phyloP scores from a whole-genome alignment of 2,888 invertebrate genomes.

The Erebia aethiops region DNA sequence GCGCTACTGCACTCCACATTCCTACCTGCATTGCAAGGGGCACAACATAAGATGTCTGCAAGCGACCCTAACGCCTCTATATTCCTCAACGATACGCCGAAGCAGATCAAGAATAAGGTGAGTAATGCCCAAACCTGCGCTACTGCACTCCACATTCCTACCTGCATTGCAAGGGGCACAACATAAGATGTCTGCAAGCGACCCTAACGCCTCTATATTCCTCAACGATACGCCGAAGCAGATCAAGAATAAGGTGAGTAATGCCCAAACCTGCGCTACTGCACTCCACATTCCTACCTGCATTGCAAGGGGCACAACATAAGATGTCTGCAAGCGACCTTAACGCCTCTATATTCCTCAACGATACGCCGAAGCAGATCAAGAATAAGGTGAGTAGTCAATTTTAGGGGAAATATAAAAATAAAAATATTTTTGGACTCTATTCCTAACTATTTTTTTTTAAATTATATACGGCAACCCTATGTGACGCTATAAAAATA shows the following conservation, averaged over 20 bases:
- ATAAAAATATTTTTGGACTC: too few relatives aligned
- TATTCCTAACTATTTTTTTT: too few relatives aligned
- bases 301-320: slow-evolving; percentile 97
- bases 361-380: slow-evolving; percentile 96
- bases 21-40: slow-evolving; percentile 97
- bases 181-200: slow-evolving; percentile 95
- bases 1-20: slow-evolving; percentile 93
- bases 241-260: slow-evolving; percentile 94
- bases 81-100: slow-evolving; percentile 96
- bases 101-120: slow-evolving; percentile 98
- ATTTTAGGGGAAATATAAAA: too few relatives aligned
- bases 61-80: slow-evolving; percentile 97
- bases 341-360: slow-evolving; percentile 90
- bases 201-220: slow-evolving; percentile 85
- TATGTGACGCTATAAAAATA: too few relatives aligned
- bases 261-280: background rate
- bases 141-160: slow-evolving; percentile 84
- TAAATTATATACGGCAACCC: too few relatives aligned
- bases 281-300: slow-evolving; percentile 89
- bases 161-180: slow-evolving; percentile 98
- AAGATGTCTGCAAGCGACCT: slow-evolving; percentile 93
- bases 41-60: slow-evolving; percentile 99
- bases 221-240: slow-evolving; percentile 97
- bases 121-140: background rate
- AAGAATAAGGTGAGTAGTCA: slow-evolving; percentile 94